Percentiles rank a stretch among this genome's conserved stretches.
phyloP scores from a whole-genome alignment of 92 coral and sea anemone genomes.

The Pocillopora grandis region DNA sequence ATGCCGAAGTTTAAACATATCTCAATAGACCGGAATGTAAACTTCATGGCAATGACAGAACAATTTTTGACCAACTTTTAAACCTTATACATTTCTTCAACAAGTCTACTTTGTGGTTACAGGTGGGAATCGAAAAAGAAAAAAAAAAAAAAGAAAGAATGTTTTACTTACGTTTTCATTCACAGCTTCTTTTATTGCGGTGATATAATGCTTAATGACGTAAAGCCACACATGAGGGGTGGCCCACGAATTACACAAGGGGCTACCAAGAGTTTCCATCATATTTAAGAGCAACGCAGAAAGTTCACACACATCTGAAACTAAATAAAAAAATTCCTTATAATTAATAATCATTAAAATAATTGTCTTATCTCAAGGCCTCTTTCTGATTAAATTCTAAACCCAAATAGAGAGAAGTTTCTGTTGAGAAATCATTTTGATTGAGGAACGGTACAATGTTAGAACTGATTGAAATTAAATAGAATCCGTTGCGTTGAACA shows the following conservation, averaged over 20 bases:
- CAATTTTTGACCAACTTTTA: too few species aligned
- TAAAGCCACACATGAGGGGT: constrained; percentile 61
- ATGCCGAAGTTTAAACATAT: too few species aligned
- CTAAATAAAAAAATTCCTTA: background rate
- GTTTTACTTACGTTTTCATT: constrained; percentile 32
- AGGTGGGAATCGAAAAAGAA: background rate
- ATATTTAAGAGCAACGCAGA: constrained; percentile 57
- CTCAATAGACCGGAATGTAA: too few species aligned
- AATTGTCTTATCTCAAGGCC: background rate
- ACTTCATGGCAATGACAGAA: too few species aligned
- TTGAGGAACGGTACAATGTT: too few species aligned
- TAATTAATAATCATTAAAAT: background rate
- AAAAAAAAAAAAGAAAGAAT: background rate
- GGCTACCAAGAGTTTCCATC: constrained; percentile 41
- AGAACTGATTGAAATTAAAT: too few species aligned
- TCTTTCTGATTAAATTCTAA: background rate
- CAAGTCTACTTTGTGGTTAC: background rate
- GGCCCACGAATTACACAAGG: constrained; percentile 58
- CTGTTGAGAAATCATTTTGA: too few species aligned
- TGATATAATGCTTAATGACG: constrained; percentile 73
- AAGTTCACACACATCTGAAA: constrained; percentile 22
- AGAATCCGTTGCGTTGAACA: background rate
- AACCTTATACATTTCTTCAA: background rate
- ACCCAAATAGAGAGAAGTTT: too few species aligned
- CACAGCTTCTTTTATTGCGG: constrained; percentile 50